phyloP scores from a whole-genome alignment of 1,140 invertebrate species.

The Coboldia fuscipes region DNA sequence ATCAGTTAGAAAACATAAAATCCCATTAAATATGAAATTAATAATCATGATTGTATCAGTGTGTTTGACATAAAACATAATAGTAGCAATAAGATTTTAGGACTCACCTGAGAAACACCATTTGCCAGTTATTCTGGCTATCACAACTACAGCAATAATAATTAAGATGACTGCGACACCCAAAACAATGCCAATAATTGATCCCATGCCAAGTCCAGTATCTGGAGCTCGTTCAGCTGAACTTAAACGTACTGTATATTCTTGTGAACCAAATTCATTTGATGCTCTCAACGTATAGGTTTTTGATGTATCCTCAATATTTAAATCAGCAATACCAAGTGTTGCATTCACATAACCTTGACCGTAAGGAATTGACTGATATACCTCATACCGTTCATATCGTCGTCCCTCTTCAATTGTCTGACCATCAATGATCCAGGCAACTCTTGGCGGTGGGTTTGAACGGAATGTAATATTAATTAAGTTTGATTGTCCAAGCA shows the following conservation, averaged over 20 bases:
- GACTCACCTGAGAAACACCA: constrained; percentile 69
- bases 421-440: constrained; percentile 38
- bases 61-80: too few relatives aligned
- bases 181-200: constrained; percentile 52
- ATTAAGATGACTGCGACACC: constrained; percentile 40
- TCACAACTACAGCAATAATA: constrained; percentile 40
- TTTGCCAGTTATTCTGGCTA: constrained; percentile 51
- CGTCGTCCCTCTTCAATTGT: constrained; percentile 27
- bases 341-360: constrained; percentile 40
- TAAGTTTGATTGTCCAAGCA: constrained; percentile 37
- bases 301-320: constrained; percentile 52
- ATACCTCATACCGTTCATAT: constrained; percentile 14
- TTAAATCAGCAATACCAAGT: constrained; percentile 36
- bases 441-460: constrained; percentile 37
- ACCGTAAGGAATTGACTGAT: constrained; percentile 24
- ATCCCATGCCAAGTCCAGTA: constrained; percentile 42
- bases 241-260: constrained; percentile 41
- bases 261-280: constrained; percentile 37
- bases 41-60: too few relatives aligned
- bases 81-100: too few relatives aligned
- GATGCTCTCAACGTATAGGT: constrained; percentile 37
- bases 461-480: constrained; percentile 44
- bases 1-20: too few relatives aligned
- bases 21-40: too few relatives aligned
- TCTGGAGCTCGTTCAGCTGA: constrained; percentile 25